Conservation (phyloP, 2,113 vertebrate species). For the Atractosteus spatula region DNA sequence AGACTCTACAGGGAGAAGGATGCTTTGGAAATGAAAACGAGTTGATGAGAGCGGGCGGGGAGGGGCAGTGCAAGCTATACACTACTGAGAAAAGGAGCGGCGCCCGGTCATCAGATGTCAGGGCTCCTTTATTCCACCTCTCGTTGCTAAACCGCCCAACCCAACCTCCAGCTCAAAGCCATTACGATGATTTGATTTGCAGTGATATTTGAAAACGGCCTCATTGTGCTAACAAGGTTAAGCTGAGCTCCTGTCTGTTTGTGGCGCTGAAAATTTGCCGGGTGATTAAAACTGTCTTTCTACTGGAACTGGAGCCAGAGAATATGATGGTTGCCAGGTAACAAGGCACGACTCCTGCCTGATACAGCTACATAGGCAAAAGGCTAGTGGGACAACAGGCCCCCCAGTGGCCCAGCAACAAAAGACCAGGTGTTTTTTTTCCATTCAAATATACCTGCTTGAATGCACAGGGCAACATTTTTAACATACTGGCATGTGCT, state of each 20-base stretch:
- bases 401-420: slow-evolving; percentile 35
- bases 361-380: slow-evolving; percentile 49
- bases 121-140: too few species aligned
- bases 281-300: slow-evolving; percentile 73
- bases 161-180: slow-evolving; percentile 49
- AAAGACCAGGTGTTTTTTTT: slow-evolving; percentile 17
- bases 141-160: neutral
- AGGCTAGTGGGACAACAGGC: slow-evolving; percentile 45
- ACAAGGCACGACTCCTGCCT: slow-evolving; percentile 60
- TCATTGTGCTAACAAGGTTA: slow-evolving; percentile 85
- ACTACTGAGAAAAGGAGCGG: too few species aligned
- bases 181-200: slow-evolving; percentile 82
- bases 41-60: too few species aligned
- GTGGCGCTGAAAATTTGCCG: slow-evolving; percentile 73
- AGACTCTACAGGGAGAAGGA: too few species aligned
- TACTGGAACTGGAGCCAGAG: slow-evolving; percentile 61
- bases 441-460: too few species aligned
- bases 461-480: too few species aligned
- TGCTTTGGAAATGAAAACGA: too few species aligned
- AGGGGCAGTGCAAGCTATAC: too few species aligned
- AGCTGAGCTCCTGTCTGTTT: slow-evolving; percentile 75
- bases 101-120: too few species aligned
- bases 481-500: too few species aligned
- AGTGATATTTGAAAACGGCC: slow-evolving; percentile 82
- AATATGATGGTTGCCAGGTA: slow-evolving; percentile 80